Base-by-base conservation (phyloP, 2,113 vertebrate genomes). In the Trochalopteron elliotii region DNA sequence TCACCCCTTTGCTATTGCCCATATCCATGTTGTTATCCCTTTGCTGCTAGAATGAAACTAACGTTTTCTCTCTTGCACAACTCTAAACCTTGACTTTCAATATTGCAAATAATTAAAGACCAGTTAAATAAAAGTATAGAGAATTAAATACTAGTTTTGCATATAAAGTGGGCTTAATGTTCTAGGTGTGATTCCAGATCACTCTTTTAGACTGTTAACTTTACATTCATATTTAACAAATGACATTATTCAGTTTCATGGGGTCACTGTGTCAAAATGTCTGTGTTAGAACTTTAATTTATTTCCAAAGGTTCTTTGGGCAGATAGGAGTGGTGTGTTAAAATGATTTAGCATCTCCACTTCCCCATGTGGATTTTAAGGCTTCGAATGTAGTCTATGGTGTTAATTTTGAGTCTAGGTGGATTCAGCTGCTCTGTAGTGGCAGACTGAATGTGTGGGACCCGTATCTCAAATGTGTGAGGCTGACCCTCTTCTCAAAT, bases 271-370 rank as follows among this genome's bases (percentile, higher is more conserved):
- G 96, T 98, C 97, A 97, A 97, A 98, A 97, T 97, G 96, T 98
- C 98, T 98, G 96, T 96, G 90, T 97, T 97, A 97, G 95, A 96
- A 97, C 93, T 97, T 98, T 95, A 97, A 97, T 98, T 97, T 98
- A 97, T 97, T 97, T 98, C 61, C 87, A 91, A 67, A 95, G 96
- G 84, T 93, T 93, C 96, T 96, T 87, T 96, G 96, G 94, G 94
- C 83, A 95, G 95, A 92, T 94, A 97, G 94, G 86, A 94, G 56
- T 94, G 82, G 91, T 90, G 45, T 84, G 57, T 95, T 96, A 95
- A 86, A 92, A 96, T 96, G 96, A 97, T 97, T 97, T 95, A 91
- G 65, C 61, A 40, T 94, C 93, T 93, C 56, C 9, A 63, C 86
- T 95, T 92, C 88, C 87, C 68, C 21, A 50, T 96, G 70, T 95